Conservation (phyloP, 92 coral and sea anemone genomes). For the Porites evermanni region DNA sequence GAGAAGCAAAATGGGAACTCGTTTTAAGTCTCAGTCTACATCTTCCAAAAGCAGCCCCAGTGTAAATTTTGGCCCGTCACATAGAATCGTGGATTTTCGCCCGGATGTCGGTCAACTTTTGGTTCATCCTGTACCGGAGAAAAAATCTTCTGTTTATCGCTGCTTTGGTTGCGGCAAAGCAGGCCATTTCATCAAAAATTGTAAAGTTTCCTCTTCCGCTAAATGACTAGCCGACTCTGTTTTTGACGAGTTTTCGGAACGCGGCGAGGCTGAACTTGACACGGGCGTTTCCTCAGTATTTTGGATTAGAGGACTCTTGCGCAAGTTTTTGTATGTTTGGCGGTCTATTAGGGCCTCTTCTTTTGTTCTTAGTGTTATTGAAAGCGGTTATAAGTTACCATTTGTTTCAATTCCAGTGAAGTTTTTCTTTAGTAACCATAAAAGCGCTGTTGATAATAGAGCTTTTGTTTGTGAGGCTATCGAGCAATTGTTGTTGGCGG, state of each 20-base stretch:
- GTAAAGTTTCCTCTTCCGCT: slow-evolving; percentile 38
- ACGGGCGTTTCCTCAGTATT: slow-evolving; percentile 4
- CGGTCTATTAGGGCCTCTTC: too few species aligned
- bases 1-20: too few species aligned
- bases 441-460: too few species aligned
- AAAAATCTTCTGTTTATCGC: slow-evolving; percentile 48
- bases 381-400: too few species aligned
- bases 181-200: slow-evolving; percentile 49
- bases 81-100: slow-evolving; percentile 49
- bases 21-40: too few species aligned
- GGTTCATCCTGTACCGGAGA: slow-evolving; percentile 52
- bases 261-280: slow-evolving; percentile 51
- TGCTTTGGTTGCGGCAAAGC: slow-evolving; percentile 62
- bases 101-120: slow-evolving; percentile 39
- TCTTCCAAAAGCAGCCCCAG: slow-evolving; percentile 30
- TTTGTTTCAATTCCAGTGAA: too few species aligned
- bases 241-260: slow-evolving; percentile 25
- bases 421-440: too few species aligned
- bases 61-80: slow-evolving; percentile 22
- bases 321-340: background rate
- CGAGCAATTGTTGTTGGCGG: background rate
- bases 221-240: slow-evolving; percentile 46
- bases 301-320: slow-evolving; percentile 31
- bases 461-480: too few species aligned
- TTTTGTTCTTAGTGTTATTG: too few species aligned